These are phyloP conservation scores for Syngnathus typhle DNA, from an alignment of 2,113 vertebrate genomes.

Conservation along the genomic window DNA sequence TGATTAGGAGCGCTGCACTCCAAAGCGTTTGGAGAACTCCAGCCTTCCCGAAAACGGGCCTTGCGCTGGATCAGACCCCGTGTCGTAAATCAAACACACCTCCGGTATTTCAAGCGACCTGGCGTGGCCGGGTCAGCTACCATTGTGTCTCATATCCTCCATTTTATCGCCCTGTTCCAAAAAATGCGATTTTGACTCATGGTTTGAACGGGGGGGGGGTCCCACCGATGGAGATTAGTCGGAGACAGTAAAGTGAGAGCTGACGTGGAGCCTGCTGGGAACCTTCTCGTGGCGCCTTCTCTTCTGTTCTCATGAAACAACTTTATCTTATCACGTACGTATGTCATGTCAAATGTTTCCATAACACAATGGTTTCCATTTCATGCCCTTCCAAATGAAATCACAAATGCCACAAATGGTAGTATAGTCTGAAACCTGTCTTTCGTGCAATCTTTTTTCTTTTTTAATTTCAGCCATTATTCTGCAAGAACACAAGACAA, in stretches of 20 bases:
- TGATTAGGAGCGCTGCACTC: background rate
- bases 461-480: too few species aligned
- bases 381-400: too few species aligned
- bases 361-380: too few species aligned
- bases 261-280: background rate
- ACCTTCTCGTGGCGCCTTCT: background rate
- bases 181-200: background rate
- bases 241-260: background rate
- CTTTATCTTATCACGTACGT: background rate
- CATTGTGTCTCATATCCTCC: slow-evolving; percentile 2
- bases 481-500: too few species aligned
- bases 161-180: background rate
- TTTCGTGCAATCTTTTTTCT: too few species aligned
- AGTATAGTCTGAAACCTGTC: too few species aligned
- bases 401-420: too few species aligned
- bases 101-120: slow-evolving; percentile 4
- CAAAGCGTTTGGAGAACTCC: background rate
- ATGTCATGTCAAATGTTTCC: background rate
- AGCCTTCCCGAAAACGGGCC: background rate
- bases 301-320: background rate
- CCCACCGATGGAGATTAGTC: background rate
- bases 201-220: background rate
- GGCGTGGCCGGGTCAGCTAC: slow-evolving; percentile 7
- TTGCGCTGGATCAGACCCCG: background rate
- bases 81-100: background rate